phyloP scores from a whole-genome alignment of 1,140 invertebrate genomes.

The Drosophila rufa region DNA sequence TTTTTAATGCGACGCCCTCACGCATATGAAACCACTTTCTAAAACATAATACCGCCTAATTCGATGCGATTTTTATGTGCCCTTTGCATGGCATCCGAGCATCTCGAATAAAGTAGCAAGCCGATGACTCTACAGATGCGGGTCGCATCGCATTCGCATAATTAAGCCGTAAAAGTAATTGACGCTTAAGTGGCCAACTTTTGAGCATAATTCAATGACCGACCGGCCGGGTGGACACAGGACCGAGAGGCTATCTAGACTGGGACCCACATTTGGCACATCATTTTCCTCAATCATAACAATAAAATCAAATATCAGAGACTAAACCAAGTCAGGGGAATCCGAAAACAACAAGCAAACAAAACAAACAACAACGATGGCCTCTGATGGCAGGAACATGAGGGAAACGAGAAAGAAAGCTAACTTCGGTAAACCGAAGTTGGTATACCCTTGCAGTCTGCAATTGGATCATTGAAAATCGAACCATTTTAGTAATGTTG shows the following conservation, averaged over 20 bases:
- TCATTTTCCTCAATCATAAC: slow-evolving; percentile 76
- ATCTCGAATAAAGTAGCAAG: slow-evolving; percentile 23
- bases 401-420: too few species aligned
- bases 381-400: slow-evolving; percentile 9
- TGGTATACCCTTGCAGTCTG: too few species aligned
- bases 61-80: slow-evolving; percentile 68
- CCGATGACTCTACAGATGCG: slow-evolving; percentile 44
- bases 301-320: slow-evolving; percentile 77
- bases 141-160: slow-evolving; percentile 59
- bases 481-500: too few species aligned
- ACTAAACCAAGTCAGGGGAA: slow-evolving; percentile 33
- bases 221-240: slow-evolving; percentile 1
- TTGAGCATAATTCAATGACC: slow-evolving; percentile 69
- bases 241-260: slow-evolving; percentile 9
- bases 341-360: slow-evolving; percentile 34
- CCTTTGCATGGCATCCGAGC: slow-evolving; percentile 56
- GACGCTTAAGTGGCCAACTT: slow-evolving; percentile 72
- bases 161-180: slow-evolving; percentile 81
- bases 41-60: slow-evolving; percentile 19
- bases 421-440: too few species aligned
- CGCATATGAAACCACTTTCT: slow-evolving; percentile 24
- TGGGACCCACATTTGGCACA: slow-evolving; percentile 66
- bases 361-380: slow-evolving; percentile 18
- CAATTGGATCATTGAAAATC: too few species aligned
- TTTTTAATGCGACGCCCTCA: slow-evolving; percentile 58